These are phyloP conservation scores for Cephus spinipes DNA, from an alignment of 2,888 invertebrate genomes.

Conservation along the genomic window DNA sequence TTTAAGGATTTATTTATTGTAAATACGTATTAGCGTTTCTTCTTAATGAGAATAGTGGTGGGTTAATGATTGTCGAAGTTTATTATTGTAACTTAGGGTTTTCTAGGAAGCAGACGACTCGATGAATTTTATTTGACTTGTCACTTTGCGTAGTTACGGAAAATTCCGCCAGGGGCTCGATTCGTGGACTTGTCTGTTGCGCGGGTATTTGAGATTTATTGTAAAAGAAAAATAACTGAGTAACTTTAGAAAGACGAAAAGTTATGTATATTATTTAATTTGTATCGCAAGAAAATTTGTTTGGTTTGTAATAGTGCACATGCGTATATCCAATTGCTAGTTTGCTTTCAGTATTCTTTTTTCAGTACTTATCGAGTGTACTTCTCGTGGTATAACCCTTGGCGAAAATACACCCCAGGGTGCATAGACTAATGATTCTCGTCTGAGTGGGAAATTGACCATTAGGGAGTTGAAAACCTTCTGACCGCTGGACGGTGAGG, in stretches of 20 bases:
- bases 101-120: background rate
- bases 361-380: conserved; percentile 43
- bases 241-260: background rate
- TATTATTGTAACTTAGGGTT: background rate
- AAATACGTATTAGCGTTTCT: background rate
- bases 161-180: background rate
- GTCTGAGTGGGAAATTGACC: conserved; percentile 66
- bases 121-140: background rate
- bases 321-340: conserved; percentile 38
- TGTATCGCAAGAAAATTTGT: background rate
- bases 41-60: background rate
- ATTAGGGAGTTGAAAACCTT: conserved; percentile 57
- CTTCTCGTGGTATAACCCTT: conserved; percentile 31
- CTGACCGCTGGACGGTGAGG: conserved; percentile 41
- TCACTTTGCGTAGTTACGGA: background rate
- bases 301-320: background rate
- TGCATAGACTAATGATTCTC: conserved; percentile 60
- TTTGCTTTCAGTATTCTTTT: conserved; percentile 43
- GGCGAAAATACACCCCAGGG: conserved; percentile 33
- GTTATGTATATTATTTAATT: background rate
- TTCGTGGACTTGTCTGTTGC: background rate
- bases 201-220: background rate
- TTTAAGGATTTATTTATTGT: background rate
- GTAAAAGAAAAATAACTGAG: background rate
- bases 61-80: background rate